Evolutionary conservation across 2,888 invertebrate species (phyloP).

Genomic region (Lymantria dispar): DNA sequence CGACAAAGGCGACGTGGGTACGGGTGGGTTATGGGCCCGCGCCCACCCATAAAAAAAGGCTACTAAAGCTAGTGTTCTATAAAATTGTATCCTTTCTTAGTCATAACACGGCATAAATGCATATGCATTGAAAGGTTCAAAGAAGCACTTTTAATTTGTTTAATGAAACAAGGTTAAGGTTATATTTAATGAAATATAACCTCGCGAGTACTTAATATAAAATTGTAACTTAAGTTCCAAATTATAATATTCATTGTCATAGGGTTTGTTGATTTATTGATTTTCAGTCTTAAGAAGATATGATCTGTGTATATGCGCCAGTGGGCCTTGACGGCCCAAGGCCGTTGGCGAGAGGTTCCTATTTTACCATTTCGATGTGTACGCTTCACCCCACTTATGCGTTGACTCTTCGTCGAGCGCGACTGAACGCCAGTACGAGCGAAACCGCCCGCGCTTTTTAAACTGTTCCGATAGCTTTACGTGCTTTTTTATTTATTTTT

Average conservation of each 20-base stretch:
- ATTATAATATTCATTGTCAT: slow-evolving; percentile 9
- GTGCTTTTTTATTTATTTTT: slow-evolving; percentile 13
- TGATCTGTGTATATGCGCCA: slow-evolving; percentile 56
- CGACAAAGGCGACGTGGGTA: too few relatives aligned
- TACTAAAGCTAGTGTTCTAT: too few relatives aligned
- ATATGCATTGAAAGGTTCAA: not conserved
- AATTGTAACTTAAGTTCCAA: slow-evolving; percentile 2
- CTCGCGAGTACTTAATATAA: slow-evolving; percentile 5
- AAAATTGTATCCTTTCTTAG: too few relatives aligned
- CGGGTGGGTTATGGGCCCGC: too few relatives aligned
- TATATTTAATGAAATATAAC: too few relatives aligned
- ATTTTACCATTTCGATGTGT: slow-evolving; percentile 35
- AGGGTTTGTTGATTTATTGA: slow-evolving; percentile 22
- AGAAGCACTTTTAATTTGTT: not conserved
- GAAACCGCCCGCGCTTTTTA: slow-evolving; percentile 8
- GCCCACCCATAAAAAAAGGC: too few relatives aligned
- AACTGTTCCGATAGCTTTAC: slow-evolving; percentile 1
- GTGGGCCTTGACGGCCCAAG: slow-evolving; percentile 67
- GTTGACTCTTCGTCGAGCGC: slow-evolving; percentile 26
- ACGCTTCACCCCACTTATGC: slow-evolving; percentile 19
- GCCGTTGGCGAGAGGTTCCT: slow-evolving; percentile 49
- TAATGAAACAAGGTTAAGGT: too few relatives aligned
- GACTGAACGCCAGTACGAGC: slow-evolving; percentile 20
- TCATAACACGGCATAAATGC: too few relatives aligned
- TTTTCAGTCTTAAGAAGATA: slow-evolving; percentile 23